Evolutionary conservation across 2,113 vertebrate species (phyloP).

Genomic region (Typhlomys cinereus): DNA sequence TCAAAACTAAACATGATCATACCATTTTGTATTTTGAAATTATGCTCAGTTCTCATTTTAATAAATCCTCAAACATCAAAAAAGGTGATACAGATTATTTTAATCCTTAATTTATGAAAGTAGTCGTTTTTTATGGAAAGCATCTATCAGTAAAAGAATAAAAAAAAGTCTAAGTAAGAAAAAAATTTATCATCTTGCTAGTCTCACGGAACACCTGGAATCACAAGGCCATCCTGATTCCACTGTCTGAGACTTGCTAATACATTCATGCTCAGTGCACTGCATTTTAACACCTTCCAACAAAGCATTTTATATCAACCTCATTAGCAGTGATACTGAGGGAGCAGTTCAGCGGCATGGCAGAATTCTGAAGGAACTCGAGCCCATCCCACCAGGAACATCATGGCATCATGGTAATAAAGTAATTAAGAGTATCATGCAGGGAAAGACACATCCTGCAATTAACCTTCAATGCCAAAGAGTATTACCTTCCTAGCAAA

Average conservation of each 20-base stretch:
- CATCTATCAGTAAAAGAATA: neutral
- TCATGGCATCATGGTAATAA: conserved; percentile 43
- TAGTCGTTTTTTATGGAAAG: neutral
- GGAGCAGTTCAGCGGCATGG: conserved; percentile 35
- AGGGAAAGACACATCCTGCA: conserved; percentile 57
- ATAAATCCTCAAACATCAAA: conserved; percentile 18
- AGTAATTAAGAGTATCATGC: conserved; percentile 66
- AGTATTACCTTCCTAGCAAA: conserved; percentile 51
- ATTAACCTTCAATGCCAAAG: conserved; percentile 71
- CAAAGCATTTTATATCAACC: conserved; percentile 63
- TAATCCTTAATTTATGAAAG: conserved; percentile 39
- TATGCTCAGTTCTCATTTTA: conserved; percentile 19
- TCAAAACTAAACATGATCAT: neutral
- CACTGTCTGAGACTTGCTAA: conserved; percentile 20
- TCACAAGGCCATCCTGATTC: conserved; percentile 34
- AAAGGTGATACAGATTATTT: conserved; percentile 20
- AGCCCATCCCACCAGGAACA: conserved; percentile 57
- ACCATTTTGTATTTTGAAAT: conserved; percentile 33
- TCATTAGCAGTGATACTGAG: conserved; percentile 65
- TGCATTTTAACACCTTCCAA: conserved; percentile 45
- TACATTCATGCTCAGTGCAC: conserved; percentile 2
- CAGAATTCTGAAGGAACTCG: conserved; percentile 49
- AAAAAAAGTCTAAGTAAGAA: neutral
- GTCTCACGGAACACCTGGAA: neutral
- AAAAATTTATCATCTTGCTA: conserved; percentile 12